Evolutionary conservation across 2,113 vertebrate genomes (phyloP).

Genomic region (Silurus meridionalis): DNA sequence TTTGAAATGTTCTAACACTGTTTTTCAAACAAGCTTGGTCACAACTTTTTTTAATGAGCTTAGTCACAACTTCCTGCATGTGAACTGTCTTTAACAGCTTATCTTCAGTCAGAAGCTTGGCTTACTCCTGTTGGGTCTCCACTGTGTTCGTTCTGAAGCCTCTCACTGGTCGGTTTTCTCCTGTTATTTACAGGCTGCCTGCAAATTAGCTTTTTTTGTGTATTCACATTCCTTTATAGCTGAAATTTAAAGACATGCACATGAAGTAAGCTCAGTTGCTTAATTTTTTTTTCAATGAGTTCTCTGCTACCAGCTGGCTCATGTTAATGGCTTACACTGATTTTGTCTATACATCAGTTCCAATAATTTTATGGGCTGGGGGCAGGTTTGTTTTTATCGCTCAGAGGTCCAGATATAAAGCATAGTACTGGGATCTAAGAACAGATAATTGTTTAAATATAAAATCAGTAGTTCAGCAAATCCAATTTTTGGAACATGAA

Average conservation of each 20-base stretch:
- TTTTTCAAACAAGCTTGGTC: not conserved
- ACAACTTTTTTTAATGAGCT: not conserved
- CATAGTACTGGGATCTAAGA: too few species aligned
- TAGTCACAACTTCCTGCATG: not conserved
- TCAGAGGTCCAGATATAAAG: too few species aligned
- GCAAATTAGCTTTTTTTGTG: not conserved
- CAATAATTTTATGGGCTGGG: too few species aligned
- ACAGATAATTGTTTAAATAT: too few species aligned
- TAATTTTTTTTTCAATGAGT: not conserved
- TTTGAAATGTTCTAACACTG: not conserved
- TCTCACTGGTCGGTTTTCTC: not conserved
- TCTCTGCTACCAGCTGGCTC: not conserved
- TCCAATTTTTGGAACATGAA: too few species aligned
- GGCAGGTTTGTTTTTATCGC: too few species aligned
- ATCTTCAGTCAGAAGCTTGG: not conserved
- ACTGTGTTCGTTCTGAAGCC: not conserved
- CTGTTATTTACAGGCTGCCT: not conserved
- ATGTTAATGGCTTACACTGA: not conserved
- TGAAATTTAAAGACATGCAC: not conserved
- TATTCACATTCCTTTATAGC: not conserved
- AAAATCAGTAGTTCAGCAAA: too few species aligned
- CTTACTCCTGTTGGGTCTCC: not conserved
- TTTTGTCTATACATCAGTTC: too few species aligned
- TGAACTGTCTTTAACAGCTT: not conserved
- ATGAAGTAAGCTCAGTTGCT: not conserved